Conservation (phyloP, 2,888 invertebrate species). For the Hirtodrosophila histrioides region DNA sequence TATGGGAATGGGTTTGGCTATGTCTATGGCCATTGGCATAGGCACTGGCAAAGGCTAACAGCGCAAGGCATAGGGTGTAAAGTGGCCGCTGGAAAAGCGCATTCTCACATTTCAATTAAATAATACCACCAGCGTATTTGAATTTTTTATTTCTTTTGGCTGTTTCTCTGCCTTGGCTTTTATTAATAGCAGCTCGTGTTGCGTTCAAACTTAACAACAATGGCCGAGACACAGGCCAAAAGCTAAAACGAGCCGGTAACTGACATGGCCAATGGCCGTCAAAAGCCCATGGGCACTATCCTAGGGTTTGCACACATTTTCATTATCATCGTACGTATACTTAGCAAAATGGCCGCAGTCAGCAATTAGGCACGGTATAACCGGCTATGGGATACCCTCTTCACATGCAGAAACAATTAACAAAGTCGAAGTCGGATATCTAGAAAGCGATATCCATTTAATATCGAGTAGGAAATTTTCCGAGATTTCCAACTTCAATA, state of each 20-base stretch:
- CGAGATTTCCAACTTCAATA: too few species aligned
- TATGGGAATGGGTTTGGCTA: neutral
- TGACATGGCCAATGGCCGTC: conserved; percentile 26
- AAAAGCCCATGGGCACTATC: conserved; percentile 35
- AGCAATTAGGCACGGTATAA: neutral
- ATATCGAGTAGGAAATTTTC: too few species aligned
- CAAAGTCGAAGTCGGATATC: too few species aligned
- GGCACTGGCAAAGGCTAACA: too few species aligned
- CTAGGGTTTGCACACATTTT: conserved; percentile 5
- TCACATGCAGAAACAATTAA: too few species aligned
- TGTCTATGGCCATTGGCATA: neutral
- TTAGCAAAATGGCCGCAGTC: conserved; percentile 6
- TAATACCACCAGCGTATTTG: conserved; percentile 58
- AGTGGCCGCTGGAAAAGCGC: conserved; percentile 68
- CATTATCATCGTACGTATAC: conserved; percentile 9
- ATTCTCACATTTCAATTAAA: conserved; percentile 77
- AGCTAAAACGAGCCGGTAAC: conserved; percentile 24
- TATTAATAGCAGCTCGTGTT: conserved; percentile 67
- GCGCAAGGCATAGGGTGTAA: conserved; percentile 19
- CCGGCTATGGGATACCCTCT: neutral
- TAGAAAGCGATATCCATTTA: too few species aligned
- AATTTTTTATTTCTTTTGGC: conserved; percentile 47
- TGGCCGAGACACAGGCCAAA: conserved; percentile 18
- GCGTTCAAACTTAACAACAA: conserved; percentile 52
- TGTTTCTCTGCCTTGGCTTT: conserved; percentile 30